These are phyloP conservation scores for Achlya flavicornis DNA, from an alignment of 2,888 invertebrate species.

Conservation along the genomic window DNA sequence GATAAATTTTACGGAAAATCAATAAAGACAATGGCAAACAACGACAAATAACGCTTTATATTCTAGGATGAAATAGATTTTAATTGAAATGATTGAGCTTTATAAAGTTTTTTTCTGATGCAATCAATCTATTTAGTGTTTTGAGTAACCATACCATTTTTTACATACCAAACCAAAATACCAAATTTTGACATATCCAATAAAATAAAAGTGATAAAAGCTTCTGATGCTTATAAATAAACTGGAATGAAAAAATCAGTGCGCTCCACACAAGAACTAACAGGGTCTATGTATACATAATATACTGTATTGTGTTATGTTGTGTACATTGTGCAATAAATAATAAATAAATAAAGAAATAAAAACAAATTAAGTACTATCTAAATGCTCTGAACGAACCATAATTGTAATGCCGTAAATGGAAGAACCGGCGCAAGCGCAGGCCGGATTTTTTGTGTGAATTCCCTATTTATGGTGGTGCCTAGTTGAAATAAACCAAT, in stretches of 20 bases:
- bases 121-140: no score
- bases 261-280: background rate
- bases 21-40: slow-evolving; percentile 20
- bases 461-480: slow-evolving; percentile 39
- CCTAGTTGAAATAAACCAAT: slow-evolving; percentile 31
- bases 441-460: slow-evolving; percentile 38
- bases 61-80: background rate
- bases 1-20: background rate
- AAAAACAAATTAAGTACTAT: slow-evolving; percentile 30
- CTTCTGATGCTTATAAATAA: background rate
- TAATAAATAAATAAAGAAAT: no score
- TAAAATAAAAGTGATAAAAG: background rate
- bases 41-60: background rate
- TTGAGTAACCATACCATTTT: no score
- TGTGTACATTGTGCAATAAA: no score
- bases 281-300: no score
- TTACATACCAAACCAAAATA: no score
- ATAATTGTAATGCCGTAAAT: slow-evolving; percentile 40
- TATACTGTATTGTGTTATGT: no score
- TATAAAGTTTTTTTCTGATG: no score
- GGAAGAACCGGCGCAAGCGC: slow-evolving; percentile 32
- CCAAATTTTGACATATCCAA: no score
- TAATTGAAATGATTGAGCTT: background rate
- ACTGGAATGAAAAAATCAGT: background rate
- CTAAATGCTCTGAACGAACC: slow-evolving; percentile 23